Percentiles rank a stretch among this genome's conserved stretches.
Conservation (phyloP, 2,797 vertebrate genomes). For the Ctenopoma multispine region DNA sequence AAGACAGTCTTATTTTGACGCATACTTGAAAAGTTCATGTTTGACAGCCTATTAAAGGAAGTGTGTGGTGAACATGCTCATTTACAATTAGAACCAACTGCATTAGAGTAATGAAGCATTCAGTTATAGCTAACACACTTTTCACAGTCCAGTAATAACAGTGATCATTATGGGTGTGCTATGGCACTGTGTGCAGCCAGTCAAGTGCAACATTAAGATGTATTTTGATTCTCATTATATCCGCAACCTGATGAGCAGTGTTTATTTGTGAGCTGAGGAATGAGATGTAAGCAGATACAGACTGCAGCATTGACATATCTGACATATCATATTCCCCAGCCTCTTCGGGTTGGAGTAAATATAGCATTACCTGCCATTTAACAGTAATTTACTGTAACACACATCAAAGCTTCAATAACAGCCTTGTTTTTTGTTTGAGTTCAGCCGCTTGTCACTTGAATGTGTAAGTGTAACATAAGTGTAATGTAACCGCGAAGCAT, state of each 20-base stretch:
- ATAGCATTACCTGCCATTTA: conserved; percentile 40
- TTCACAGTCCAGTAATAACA: conserved; percentile 56
- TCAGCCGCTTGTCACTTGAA: not conserved
- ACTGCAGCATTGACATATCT: conserved; percentile 18
- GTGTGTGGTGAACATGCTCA: conserved; percentile 30
- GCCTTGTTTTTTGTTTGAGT: not conserved
- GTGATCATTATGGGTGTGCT: conserved; percentile 38
- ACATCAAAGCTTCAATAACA: conserved; percentile 16
- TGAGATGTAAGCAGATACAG: conserved; percentile 42
- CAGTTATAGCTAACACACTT: conserved; percentile 50
- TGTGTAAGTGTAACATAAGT: not conserved
- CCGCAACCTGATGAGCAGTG: conserved; percentile 68
- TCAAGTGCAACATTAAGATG: conserved; percentile 57
- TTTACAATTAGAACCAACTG: conserved; percentile 49
- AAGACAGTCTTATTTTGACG: not conserved
- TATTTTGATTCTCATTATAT: conserved; percentile 71
- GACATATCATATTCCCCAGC: conserved; percentile 22
- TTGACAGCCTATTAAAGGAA: conserved; percentile 1
- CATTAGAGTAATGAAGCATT: conserved; percentile 61
- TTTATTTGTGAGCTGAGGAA: conserved; percentile 49
- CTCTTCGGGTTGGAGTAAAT: conserved; percentile 37
- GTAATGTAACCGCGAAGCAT: not conserved
- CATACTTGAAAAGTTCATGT: not conserved
- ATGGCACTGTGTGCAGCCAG: conserved; percentile 52
- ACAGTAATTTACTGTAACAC: conserved; percentile 17